phyloP scores from a whole-genome alignment of 2,797 vertebrate species.

The Pogonophryne albipinna region DNA sequence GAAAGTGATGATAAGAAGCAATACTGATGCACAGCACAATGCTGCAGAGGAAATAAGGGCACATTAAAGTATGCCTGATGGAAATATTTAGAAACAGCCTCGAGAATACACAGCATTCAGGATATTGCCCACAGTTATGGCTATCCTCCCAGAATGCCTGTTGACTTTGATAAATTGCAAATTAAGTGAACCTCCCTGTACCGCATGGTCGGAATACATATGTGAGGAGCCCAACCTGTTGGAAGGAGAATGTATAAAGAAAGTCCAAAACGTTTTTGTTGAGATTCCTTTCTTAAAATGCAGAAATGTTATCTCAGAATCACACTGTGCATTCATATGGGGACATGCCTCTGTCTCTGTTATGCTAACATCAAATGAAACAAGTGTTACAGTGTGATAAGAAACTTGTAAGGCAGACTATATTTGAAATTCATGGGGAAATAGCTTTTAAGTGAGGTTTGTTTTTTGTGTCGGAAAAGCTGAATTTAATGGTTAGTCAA shows the following conservation, averaged over 20 bases:
- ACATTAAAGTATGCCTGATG: background rate
- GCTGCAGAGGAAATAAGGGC: background rate
- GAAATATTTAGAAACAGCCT: background rate
- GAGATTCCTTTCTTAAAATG: too few species aligned
- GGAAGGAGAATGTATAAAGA: background rate
- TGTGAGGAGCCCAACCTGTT: background rate
- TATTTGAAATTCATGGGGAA: background rate
- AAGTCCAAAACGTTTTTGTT: too few species aligned
- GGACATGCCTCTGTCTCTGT: rapidly evolving
- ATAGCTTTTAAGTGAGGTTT: background rate
- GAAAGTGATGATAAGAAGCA: slow-evolving; percentile 17
- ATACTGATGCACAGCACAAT: background rate
- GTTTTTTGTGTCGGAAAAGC: background rate
- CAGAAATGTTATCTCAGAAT: too few species aligned
- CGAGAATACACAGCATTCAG: background rate
- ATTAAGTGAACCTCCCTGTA: background rate
- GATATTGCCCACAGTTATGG: background rate
- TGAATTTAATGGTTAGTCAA: background rate
- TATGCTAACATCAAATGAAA: background rate
- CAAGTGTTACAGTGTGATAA: background rate
- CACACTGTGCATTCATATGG: background rate
- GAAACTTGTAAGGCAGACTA: background rate
- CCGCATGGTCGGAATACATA: background rate
- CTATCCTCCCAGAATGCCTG: slow-evolving; percentile 4
- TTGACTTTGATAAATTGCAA: slow-evolving; percentile 6